Evolutionary conservation across 2,888 invertebrate genomes (phyloP), one percentile per base, ranked within the genome.

Genomic region (Eutolmus rufibarbis): DNA sequence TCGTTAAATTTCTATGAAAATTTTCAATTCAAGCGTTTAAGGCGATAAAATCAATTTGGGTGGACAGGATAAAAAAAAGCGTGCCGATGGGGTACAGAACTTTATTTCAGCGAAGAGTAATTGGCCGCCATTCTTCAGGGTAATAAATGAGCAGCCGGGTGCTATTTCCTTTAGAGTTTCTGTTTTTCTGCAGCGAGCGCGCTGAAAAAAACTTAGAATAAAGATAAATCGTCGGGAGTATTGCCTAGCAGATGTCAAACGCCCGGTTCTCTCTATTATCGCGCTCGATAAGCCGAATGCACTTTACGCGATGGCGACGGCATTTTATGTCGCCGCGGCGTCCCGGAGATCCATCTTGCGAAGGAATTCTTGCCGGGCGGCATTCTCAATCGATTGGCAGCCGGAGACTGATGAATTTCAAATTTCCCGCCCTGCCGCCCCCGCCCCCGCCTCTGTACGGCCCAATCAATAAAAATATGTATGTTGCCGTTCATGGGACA

Each of bases 71-170:
- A 57, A 28, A 43, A 28, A 43, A 40, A 28, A 34, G 37, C 57
- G 66, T 74, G 19, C 84, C 81, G 31, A n/a, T n/a, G 66, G 66
- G 40, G 28, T 28, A 57, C 40, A 40, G 66, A 57, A 84, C 84
- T 84, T 66, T 84, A 84, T 84, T 66, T 84, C 84, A 31, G 84
- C 66, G 57, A 84, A 84, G 84, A 84, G 84, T 84, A 84, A 84
- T 84, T 84, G 84, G 66, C 34, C 57, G 74, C 84, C 84, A 84
- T 84, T 84, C 74, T 66, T 84, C 84, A 84, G 66, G 84, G 84
- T 84, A 84, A 84, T 84, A 84, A 84, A 84, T 84, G 84, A 84
- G 84, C 40, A 66, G 40, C 43, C 66, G 40, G 84, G 66, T 66
- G 43, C 74, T 84, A 66, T 66, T 74, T 40, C 57, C 66, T 84